Evolutionary conservation across 1,140 invertebrate species (phyloP), one percentile per base, ranked within the genome.

Genomic region (silkworm (Bombyx mori)): DNA sequence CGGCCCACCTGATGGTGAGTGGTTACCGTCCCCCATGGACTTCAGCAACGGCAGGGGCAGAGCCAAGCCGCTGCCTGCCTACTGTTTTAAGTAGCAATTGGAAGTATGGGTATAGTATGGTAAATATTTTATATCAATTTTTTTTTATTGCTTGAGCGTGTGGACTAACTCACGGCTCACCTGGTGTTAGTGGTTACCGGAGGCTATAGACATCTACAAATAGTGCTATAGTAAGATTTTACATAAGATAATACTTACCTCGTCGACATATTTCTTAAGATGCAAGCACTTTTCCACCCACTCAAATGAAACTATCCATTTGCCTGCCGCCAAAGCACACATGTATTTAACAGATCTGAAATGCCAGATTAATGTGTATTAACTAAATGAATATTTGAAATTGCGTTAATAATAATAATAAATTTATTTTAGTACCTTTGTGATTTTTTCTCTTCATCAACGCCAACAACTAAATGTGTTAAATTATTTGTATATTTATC

Each of bases 391-490:
- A 35, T 3, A 3, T 35, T 35, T 35, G 6, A 18, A 5, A 51
- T 18, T 6, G 8, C 3, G 5, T 26, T 51, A 51, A 22, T 26
- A 18, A 22, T 22, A n/a, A 51, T 18, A 51, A 42, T 52, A 10
- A 52, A 52, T 52, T 42, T 44, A 50, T 35, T 35, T 47, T 46
- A 42, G 52, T 63, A 86, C 82, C 86, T 79, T 65, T 86, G 79
- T 12, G 78, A 75, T 60, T 70, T 78, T 45, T 82, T 82, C 26
- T 83, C 74, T 51, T 87, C 78, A 62, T 87, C 82, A 1, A 86
- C 82, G 42, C 69, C 70, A 8, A 87, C 79, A 49, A 88, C 75
- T 9, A 88, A 63, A 71, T 88, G 86, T n/a, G 84, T 86, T 46
- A 88, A 49, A n/a, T 78, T 73, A 8, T 65, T 66, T 18, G 68